A percentile compares a stretch with the other conserved stretches of the same genome.
Evolutionary conservation across 2,113 vertebrate genomes (phyloP).

Genomic region (Maccullochella peelii): DNA sequence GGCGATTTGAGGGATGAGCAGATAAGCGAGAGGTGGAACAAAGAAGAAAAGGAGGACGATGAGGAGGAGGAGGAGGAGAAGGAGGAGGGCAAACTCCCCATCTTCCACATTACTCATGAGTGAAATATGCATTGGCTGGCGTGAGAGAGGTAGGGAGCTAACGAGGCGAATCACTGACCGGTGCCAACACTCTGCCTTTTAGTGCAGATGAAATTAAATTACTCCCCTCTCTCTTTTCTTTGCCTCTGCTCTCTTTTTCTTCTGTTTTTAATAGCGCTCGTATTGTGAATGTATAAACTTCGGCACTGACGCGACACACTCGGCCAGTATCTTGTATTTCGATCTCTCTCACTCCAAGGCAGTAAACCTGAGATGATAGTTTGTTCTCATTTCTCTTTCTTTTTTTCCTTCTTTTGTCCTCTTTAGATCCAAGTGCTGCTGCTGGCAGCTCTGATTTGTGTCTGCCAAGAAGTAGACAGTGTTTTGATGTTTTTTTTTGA

Average conservation of each 20-base stretch:
- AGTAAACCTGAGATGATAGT: slow-evolving; percentile 59
- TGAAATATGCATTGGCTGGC: slow-evolving; percentile 56
- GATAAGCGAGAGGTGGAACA: slow-evolving; percentile 49
- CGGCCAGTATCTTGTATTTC: slow-evolving; percentile 56
- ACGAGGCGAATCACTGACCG: slow-evolving; percentile 58
- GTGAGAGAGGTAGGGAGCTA: slow-evolving; percentile 60
- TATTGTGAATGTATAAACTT: slow-evolving; percentile 52
- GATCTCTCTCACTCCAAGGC: slow-evolving; percentile 53
- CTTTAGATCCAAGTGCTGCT: slow-evolving; percentile 11
- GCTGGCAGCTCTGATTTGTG: slow-evolving; percentile 18
- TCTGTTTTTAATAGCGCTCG: slow-evolving; percentile 50
- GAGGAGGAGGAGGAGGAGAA: slow-evolving; percentile 8
- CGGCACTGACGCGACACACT: slow-evolving; percentile 44
- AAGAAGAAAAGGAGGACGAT: slow-evolving; percentile 38
- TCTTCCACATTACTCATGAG: slow-evolving; percentile 72
- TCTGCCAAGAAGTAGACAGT: slow-evolving; percentile 43
- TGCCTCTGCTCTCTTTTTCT: slow-evolving; percentile 37
- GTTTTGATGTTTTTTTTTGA: slow-evolving; percentile 50
- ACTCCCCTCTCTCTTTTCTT: slow-evolving; percentile 54
- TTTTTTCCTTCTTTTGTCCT: slow-evolving; percentile 21
- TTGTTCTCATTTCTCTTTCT: slow-evolving; percentile 22
- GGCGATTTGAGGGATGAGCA: slow-evolving; percentile 41
- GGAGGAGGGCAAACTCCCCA: slow-evolving; percentile 41
- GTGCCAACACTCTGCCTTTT: slow-evolving; percentile 69
- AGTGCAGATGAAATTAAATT: slow-evolving; percentile 73